These are phyloP conservation scores for Pangasius macronema DNA, from an alignment of 2,797 vertebrate genomes.

Conservation along the genomic window DNA sequence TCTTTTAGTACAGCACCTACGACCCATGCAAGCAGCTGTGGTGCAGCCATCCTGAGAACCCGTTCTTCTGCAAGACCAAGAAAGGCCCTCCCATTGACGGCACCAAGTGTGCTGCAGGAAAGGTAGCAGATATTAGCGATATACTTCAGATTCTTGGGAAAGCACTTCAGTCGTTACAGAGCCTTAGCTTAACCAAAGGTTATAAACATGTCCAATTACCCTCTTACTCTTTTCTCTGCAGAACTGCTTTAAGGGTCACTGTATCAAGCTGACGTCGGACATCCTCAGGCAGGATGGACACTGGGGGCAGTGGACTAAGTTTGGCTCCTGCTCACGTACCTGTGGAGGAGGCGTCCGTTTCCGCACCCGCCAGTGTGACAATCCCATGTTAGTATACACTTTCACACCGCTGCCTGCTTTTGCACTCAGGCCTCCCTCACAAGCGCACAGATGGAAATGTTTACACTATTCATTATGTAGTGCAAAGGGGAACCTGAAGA, in stretches of 20 bases:
- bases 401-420: not conserved
- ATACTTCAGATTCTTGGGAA: not conserved
- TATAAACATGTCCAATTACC: not conserved
- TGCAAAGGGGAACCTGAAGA: not conserved
- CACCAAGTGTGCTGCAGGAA: slow-evolving; percentile 89
- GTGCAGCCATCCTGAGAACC: slow-evolving; percentile 94
- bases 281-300: slow-evolving; percentile 90
- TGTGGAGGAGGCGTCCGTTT: slow-evolving; percentile 89
- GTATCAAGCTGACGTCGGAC: slow-evolving; percentile 89
- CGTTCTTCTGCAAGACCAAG: slow-evolving; percentile 95
- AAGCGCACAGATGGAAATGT: not conserved
- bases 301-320: slow-evolving; percentile 92
- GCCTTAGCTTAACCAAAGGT: not conserved
- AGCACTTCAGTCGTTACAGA: not conserved
- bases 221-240: slow-evolving; percentile 48
- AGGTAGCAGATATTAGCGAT: slow-evolving; percentile 73
- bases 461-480: not conserved
- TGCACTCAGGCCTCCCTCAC: not conserved
- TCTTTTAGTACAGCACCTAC: slow-evolving; percentile 86
- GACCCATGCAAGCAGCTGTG: slow-evolving; percentile 96
- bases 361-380: slow-evolving; percentile 87
- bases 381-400: slow-evolving; percentile 82
- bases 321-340: slow-evolving; percentile 88
- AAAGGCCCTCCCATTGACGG: slow-evolving; percentile 94
- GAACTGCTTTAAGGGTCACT: slow-evolving; percentile 94